A percentile compares a stretch with the other conserved stretches of the same genome.
Evolutionary conservation across 1,140 invertebrate species (phyloP).

Genomic region (Neodiprion fabricii): DNA sequence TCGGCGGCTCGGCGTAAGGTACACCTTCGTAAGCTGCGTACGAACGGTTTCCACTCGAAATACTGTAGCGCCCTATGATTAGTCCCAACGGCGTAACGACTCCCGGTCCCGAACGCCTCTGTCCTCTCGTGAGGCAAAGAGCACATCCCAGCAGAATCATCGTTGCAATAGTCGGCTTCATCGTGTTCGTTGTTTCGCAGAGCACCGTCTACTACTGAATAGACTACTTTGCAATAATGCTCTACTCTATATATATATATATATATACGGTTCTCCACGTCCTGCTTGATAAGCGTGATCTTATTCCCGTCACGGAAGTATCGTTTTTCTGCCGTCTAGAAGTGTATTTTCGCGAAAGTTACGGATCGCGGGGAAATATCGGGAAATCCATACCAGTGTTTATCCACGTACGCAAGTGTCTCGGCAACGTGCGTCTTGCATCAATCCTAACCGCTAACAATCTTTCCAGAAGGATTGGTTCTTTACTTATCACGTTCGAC

Average conservation of each 20-base stretch:
- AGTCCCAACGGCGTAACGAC: not conserved
- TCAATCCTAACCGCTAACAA: too few species aligned
- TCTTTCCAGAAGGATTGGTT: too few species aligned
- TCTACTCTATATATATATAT: not conserved
- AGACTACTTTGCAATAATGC: not conserved
- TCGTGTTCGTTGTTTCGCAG: not conserved
- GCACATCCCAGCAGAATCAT: not conserved
- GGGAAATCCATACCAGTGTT: too few species aligned
- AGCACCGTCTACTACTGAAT: not conserved
- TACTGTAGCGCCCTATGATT: not conserved
- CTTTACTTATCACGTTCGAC: too few species aligned
- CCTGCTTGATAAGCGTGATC: not conserved
- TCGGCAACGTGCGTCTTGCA: too few species aligned
- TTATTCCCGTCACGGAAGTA: not conserved
- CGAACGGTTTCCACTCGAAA: not conserved
- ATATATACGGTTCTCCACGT: not conserved
- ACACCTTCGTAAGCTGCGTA: constrained; percentile 85
- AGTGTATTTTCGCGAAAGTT: too few species aligned
- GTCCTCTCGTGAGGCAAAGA: not conserved
- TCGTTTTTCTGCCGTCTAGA: too few species aligned
- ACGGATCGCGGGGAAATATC: too few species aligned
- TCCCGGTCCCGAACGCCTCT: not conserved
- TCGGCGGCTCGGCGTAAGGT: constrained; percentile 83
- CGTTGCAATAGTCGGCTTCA: not conserved
- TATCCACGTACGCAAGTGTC: too few species aligned